Evolutionary conservation across 1,140 invertebrate genomes (phyloP).

Genomic region (Augochlora pura): DNA sequence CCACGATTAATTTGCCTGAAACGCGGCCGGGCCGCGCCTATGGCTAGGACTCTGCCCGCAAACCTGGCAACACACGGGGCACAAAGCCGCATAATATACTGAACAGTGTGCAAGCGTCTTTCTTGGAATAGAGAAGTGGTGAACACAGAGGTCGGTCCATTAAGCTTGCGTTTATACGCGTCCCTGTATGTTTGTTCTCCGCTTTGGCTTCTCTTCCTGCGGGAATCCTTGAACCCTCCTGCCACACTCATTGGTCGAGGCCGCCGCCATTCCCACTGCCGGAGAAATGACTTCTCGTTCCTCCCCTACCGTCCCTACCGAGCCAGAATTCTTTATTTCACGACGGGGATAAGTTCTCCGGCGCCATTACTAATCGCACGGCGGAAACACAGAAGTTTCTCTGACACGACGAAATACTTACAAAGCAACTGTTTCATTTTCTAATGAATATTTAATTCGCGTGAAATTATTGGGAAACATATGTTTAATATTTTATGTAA

Average conservation of each 20-base stretch:
- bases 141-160: slow-evolving; percentile 23
- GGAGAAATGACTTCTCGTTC: not conserved
- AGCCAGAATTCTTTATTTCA: too few species aligned
- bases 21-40: slow-evolving; percentile 18
- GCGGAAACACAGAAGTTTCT: too few species aligned
- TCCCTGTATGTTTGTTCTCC: not conserved
- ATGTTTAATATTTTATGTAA: too few species aligned
- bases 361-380: too few species aligned
- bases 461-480: too few species aligned
- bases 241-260: not conserved
- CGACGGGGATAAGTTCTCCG: too few species aligned
- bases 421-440: too few species aligned
- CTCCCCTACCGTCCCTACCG: too few species aligned
- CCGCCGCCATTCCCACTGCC: not conserved
- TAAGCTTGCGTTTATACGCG: slow-evolving; percentile 15
- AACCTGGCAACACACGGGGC: not conserved
- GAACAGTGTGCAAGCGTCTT: slow-evolving; percentile 34
- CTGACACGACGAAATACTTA: too few species aligned
- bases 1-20: slow-evolving; percentile 33
- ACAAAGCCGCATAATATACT: slow-evolving; percentile 34
- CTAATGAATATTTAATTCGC: too few species aligned
- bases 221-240: slow-evolving; percentile 1
- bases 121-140: slow-evolving; percentile 14
- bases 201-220: not conserved
- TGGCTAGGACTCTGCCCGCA: slow-evolving; percentile 12